These are phyloP conservation scores for Aspidiotus destructor DNA, from an alignment of 2,888 invertebrate species.

Conservation along the genomic window DNA sequence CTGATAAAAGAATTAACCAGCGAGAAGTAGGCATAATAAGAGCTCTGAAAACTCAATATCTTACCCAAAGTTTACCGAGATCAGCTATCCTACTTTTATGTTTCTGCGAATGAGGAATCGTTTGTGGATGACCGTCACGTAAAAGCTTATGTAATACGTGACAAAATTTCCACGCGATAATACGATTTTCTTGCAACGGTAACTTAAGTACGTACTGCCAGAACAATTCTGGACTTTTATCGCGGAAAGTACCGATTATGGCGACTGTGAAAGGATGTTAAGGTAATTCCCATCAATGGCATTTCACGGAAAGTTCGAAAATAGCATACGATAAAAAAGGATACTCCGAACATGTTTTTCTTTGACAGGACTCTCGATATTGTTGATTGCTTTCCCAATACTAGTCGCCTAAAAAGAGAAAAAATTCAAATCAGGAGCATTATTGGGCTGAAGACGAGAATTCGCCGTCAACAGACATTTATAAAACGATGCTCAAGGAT, in stretches of 20 bases:
- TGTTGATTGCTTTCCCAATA: conserved; percentile 87
- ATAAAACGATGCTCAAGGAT: too few relatives aligned
- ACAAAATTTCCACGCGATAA: conserved; percentile 98
- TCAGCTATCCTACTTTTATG: conserved; percentile 71
- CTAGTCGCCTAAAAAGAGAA: conserved; percentile 59
- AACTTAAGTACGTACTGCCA: conserved; percentile 66
- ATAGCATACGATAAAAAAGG: conserved; percentile 40
- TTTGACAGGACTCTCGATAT: conserved; percentile 85
- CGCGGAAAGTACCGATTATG: conserved; percentile 89
- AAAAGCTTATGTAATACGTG: conserved; percentile 93
- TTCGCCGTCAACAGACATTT: too few relatives aligned
- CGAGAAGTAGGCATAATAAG: conserved; percentile 3
- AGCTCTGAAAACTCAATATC: conserved; percentile 36
- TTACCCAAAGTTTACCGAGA: conserved; percentile 84
- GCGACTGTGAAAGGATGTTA: conserved; percentile 48
- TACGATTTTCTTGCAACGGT: conserved; percentile 82
- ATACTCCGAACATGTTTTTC: conserved; percentile 93
- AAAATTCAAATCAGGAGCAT: not conserved
- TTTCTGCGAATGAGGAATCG: conserved; percentile 73
- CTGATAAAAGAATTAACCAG: not conserved
- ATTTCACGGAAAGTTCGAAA: not conserved
- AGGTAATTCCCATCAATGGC: not conserved
- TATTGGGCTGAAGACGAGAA: too few relatives aligned
- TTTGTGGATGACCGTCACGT: conserved; percentile 85
- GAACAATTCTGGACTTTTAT: conserved; percentile 81